Percentiles rank a stretch among this genome's conserved stretches.
These are phyloP conservation scores for Drosophila oshimai DNA, from an alignment of 1,140 invertebrate species.

Conservation along the genomic window DNA sequence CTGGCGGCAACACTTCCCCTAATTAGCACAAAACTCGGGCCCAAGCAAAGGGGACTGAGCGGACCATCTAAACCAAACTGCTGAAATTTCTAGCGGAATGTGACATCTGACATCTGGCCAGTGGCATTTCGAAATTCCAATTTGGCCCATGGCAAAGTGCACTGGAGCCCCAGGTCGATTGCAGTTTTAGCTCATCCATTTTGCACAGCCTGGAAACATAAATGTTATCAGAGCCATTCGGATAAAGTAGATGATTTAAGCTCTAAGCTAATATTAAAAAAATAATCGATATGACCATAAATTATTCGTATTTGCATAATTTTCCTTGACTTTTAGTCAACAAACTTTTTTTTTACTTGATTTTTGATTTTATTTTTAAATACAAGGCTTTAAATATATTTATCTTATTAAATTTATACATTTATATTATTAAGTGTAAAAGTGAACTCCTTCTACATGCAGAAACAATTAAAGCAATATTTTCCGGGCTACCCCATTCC, in stretches of 20 bases:
- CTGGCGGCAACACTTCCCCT: conserved; percentile 69
- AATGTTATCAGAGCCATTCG: neutral
- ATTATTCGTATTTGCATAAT: too few species aligned
- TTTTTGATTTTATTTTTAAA: too few species aligned
- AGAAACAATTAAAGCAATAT: neutral
- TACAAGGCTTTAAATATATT: too few species aligned
- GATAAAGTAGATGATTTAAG: too few species aligned
- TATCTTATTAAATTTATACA: too few species aligned
- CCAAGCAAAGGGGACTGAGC: neutral
- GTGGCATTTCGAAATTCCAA: conserved; percentile 21
- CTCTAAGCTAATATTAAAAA: too few species aligned
- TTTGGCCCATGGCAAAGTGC: conserved; percentile 2
- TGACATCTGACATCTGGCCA: neutral
- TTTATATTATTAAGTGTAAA: neutral
- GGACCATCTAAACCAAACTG: neutral
- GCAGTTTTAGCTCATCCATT: conserved; percentile 33
- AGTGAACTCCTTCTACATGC: too few species aligned
- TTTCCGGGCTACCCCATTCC: neutral
- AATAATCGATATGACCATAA: too few species aligned
- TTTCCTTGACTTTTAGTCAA: too few species aligned
- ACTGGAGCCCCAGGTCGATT: conserved; percentile 4
- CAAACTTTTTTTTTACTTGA: too few species aligned
- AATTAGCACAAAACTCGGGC: conserved; percentile 57
- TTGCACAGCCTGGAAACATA: conserved; percentile 4
- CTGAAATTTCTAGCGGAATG: conserved; percentile 11